phyloP scores from a whole-genome alignment of 2,113 vertebrate genomes.

The Clarias macrocephalus region DNA sequence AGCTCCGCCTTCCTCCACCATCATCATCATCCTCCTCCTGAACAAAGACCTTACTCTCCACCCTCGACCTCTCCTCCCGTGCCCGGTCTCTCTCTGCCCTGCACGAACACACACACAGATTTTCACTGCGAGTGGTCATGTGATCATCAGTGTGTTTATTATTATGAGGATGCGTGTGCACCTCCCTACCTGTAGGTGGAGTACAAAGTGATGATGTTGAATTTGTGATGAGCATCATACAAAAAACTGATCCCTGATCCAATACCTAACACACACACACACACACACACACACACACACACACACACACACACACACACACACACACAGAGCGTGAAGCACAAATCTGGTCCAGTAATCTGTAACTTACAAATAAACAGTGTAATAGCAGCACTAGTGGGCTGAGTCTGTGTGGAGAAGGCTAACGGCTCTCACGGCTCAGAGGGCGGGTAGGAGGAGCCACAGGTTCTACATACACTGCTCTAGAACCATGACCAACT shows the following conservation, averaged over 20 bases:
- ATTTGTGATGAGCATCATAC: constrained; percentile 72
- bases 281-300: constrained; percentile 4
- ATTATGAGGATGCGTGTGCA: neutral
- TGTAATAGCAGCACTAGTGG: too few relatives aligned
- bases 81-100: constrained; percentile 88
- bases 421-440: too few relatives aligned
- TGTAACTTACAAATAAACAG: too few relatives aligned
- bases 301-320: neutral
- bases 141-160: neutral
- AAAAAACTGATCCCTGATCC: constrained; percentile 85
- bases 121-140: neutral
- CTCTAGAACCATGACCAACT: too few relatives aligned
- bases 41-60: constrained; percentile 85
- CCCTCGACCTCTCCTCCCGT: constrained; percentile 74
- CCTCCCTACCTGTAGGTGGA: constrained; percentile 77
- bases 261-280: constrained; percentile 69
- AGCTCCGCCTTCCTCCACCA: constrained; percentile 64
- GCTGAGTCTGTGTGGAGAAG: too few relatives aligned
- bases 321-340: neutral
- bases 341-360: neutral
- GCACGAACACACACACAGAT: constrained; percentile 23
- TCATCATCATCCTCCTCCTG: constrained; percentile 68
- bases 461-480: too few relatives aligned
- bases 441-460: too few relatives aligned
- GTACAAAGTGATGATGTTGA: constrained; percentile 82